Evolutionary conservation across 2,113 vertebrate species (phyloP), one percentile per base, ranked within the genome.

Genomic region (Neogale vison): DNA sequence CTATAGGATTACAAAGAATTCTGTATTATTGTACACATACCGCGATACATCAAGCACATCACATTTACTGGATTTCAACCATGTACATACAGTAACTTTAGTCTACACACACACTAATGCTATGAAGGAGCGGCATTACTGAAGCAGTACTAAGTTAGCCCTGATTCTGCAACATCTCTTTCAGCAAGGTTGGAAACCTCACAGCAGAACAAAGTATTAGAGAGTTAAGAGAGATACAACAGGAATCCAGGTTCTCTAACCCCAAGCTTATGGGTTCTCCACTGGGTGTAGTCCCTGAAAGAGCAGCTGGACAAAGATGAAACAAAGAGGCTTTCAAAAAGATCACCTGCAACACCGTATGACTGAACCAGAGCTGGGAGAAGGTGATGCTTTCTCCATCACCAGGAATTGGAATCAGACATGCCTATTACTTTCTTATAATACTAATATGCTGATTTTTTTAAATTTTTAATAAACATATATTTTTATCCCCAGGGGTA

Each of bases 1-100:
- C 74, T 94, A 79, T 36, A 74, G 80, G 61, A 87, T 52, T 92
- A 89, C 4, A 36, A 96, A 39, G 57, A 96, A 63, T 61, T 97
- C 80, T 59, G 39, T 77, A 93, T 93, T 96, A 69, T 88, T 72
- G 67, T 10, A 93, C 50, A 96, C 76, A 83, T 95, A 39, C 3
- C 42, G 57, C 63, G 69, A 71, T 71, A 42, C 42, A 84, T 80
- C 47, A 91, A 89, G 12, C 61, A 77, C 81, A 11, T 23, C n/a
- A 4, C 52, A 69, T n/a, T 95, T 52, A 84, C 9, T 96, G 39
- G 63, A 74, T 79, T 95, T 95, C 47, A 96, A 85, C 31, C 74
- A 69, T 29, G 21, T 57, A 85, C 9, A 52, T 36, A 59, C 1
- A 83, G 21, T n/a, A 85, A 52, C 36, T 84, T 84, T 93, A 94